phyloP scores from a whole-genome alignment of 2,797 vertebrate genomes.

The Parotocinclus haroldoi region DNA sequence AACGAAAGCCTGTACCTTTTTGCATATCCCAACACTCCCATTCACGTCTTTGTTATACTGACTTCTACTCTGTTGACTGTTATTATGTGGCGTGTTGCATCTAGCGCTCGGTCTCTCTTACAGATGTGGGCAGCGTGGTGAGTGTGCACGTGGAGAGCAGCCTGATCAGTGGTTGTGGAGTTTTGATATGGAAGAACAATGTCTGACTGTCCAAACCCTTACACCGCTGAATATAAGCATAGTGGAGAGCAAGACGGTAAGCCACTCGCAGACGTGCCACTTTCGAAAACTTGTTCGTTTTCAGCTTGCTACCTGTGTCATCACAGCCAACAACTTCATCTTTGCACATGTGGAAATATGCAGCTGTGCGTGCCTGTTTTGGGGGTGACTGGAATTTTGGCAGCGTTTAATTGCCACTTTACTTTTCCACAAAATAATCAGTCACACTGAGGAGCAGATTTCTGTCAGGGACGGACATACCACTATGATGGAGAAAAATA shows the following conservation, averaged over 20 bases:
- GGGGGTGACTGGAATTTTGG: no score
- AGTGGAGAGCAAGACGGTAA: constrained; percentile 83
- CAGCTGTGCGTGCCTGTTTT: no score
- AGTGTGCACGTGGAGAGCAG: constrained; percentile 75
- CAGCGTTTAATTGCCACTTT: no score
- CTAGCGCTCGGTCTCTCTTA: constrained; percentile 2
- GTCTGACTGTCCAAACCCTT: constrained; percentile 76
- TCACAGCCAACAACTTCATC: no score
- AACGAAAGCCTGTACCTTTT: no score
- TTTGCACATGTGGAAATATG: no score
- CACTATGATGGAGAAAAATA: constrained; percentile 22
- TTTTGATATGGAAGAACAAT: constrained; percentile 84
- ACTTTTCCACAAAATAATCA: not conserved
- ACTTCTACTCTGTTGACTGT: no score
- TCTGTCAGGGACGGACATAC: constrained; percentile 19
- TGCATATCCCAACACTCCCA: no score
- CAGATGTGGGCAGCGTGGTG: constrained; percentile 81
- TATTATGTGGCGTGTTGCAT: no score
- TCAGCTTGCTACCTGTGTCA: no score
- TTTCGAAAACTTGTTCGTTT: not conserved
- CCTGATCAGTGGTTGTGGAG: constrained; percentile 91
- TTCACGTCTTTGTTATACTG: no score
- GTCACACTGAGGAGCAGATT: constrained; percentile 13
- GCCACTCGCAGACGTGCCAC: no score
- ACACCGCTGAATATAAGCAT: constrained; percentile 89